Evolutionary conservation across 2,797 vertebrate species (phyloP).

Genomic region (Coluber constrictor): DNA sequence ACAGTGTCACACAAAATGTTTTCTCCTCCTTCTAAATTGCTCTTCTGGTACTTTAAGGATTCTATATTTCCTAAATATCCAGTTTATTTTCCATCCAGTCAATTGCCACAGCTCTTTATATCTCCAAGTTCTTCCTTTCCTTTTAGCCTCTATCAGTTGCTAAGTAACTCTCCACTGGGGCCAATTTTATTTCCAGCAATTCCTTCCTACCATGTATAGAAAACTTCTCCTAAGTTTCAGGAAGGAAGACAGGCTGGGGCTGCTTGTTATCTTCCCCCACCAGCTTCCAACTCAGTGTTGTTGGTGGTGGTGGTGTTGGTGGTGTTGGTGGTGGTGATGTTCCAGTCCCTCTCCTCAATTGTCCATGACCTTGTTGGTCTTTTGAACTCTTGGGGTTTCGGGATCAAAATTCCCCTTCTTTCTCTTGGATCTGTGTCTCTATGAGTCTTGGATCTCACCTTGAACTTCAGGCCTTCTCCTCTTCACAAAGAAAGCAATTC

Average conservation of each 20-base stretch:
- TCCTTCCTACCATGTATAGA: not conserved
- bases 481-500: not conserved
- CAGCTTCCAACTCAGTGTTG: not conserved
- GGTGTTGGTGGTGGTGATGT: not conserved
- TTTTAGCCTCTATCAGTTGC: not conserved
- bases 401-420: not conserved
- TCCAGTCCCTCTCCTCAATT: not conserved
- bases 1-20: not conserved
- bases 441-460: not conserved
- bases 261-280: not conserved
- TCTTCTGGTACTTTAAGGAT: not conserved
- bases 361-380: not conserved
- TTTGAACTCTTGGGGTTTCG: not conserved
- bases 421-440: not conserved
- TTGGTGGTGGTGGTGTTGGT: not conserved
- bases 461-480: not conserved
- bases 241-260: not conserved
- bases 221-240: not conserved
- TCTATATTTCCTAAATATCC: not conserved
- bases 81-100: not conserved
- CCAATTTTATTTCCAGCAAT: not conserved
- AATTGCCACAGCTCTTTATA: not conserved
- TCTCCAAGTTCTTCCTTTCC: not conserved
- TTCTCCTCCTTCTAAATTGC: not conserved
- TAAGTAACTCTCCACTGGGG: not conserved